phyloP scores from a whole-genome alignment of 1,140 invertebrate species.

The Berghia stephanieae region DNA sequence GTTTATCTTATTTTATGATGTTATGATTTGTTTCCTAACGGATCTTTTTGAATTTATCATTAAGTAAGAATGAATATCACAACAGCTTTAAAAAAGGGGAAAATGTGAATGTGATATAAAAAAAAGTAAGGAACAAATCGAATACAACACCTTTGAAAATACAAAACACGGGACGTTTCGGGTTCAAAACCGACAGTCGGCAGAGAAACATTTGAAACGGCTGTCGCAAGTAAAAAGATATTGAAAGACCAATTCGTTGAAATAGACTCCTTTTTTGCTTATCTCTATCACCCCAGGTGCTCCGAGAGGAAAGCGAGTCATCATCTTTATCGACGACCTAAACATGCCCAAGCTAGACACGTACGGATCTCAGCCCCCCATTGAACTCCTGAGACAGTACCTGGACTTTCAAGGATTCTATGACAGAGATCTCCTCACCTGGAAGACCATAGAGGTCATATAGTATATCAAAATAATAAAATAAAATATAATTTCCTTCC shows the following conservation, averaged over 20 bases:
- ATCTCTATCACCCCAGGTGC: constrained; percentile 60
- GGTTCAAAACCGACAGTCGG: background rate
- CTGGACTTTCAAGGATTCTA: constrained; percentile 85
- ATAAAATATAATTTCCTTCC: no score
- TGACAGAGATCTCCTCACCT: constrained; percentile 85
- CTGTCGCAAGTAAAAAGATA: no score
- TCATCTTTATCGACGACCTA: constrained; percentile 71
- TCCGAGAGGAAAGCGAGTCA: constrained; percentile 61
- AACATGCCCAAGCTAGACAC: constrained; percentile 68
- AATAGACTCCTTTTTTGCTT: no score
- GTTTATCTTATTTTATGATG: background rate
- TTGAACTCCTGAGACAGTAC: constrained; percentile 75
- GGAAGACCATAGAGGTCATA: constrained; percentile 75
- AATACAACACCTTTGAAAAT: no score
- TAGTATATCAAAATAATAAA: background rate
- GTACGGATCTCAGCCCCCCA: constrained; percentile 67
- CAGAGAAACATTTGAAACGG: no score
- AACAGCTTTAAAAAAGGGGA: no score
- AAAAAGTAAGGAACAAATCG: no score
- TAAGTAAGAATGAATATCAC: no score
- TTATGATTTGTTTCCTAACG: background rate
- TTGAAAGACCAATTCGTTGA: no score
- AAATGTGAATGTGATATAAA: no score
- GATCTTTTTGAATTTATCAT: no score
- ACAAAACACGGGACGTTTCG: no score